phyloP scores from a whole-genome alignment of 2,797 vertebrate species.

The Pangasius mekongensis region DNA sequence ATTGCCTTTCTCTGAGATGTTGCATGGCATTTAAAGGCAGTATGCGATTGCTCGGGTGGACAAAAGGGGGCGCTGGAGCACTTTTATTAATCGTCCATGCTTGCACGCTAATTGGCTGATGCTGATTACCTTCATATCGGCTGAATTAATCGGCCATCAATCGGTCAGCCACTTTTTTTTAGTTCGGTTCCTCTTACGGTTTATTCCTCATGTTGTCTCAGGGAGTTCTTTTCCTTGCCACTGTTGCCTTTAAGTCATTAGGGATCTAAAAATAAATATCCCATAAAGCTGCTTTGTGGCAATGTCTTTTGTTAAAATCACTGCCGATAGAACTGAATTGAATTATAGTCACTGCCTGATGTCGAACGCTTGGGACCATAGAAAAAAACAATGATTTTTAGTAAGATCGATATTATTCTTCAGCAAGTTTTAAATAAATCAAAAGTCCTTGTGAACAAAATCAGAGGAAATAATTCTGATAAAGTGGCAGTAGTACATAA shows the following conservation, averaged over 20 bases:
- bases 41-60: not conserved
- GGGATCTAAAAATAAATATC: not conserved
- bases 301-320: not conserved
- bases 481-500: not conserved
- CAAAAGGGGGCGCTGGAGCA: not conserved
- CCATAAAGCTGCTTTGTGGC: not conserved
- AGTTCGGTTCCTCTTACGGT: not conserved
- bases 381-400: too few species aligned
- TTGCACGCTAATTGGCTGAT: not conserved
- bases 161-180: not conserved
- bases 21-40: not conserved
- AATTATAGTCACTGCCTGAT: not conserved
- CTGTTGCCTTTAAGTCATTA: not conserved
- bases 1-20: not conserved
- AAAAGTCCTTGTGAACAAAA: not conserved
- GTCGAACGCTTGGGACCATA: not conserved
- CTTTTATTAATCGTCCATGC: not conserved
- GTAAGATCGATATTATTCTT: not conserved
- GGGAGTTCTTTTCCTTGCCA: not conserved
- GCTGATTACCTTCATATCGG: not conserved
- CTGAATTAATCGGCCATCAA: not conserved
- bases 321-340: not conserved
- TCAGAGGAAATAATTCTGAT: not conserved
- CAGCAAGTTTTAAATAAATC: not conserved
- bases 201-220: not conserved